Conservation (phyloP, 2,113 vertebrate species). For the Neodontobutis hainanensis region DNA sequence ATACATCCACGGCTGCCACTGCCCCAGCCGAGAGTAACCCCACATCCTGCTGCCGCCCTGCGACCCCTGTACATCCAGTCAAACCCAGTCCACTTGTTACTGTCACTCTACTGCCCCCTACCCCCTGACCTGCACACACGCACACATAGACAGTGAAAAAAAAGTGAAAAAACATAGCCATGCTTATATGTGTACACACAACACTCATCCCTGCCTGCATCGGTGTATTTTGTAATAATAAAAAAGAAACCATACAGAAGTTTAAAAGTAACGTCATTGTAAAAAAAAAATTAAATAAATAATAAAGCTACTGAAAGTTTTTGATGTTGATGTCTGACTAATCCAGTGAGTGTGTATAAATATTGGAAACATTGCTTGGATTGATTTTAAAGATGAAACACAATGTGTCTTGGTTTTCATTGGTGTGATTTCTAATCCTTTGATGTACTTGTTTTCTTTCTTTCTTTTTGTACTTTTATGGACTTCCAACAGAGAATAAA, state of each 20-base stretch:
- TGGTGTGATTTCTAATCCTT: constrained; percentile 94
- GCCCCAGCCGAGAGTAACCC: constrained; percentile 49
- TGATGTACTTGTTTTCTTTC: constrained; percentile 83
- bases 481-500: constrained; percentile 77
- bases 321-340: constrained; percentile 84
- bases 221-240: constrained; percentile 90
- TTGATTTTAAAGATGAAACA: constrained; percentile 80
- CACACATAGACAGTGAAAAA: constrained; percentile 52
- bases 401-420: constrained; percentile 82
- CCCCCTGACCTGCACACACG: constrained; percentile 48
- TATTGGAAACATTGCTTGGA: constrained; percentile 81
- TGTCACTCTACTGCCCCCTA: constrained; percentile 64
- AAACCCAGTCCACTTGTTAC: constrained; percentile 57
- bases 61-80: constrained; percentile 32
- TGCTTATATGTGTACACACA: constrained; percentile 54
- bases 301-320: constrained; percentile 79
- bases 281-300: constrained; percentile 65
- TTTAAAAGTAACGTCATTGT: constrained; percentile 76
- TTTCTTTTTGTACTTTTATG: constrained; percentile 98
- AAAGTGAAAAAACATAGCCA: constrained; percentile 35
- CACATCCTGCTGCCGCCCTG: constrained; percentile 29
- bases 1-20: constrained; percentile 22
- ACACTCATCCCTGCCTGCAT: constrained; percentile 83
- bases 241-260: constrained; percentile 74
- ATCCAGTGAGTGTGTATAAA: constrained; percentile 85